Percentiles rank a stretch among this genome's conserved stretches.
Conservation (phyloP, 2,888 invertebrate genomes). For the Syritta pipiens region DNA sequence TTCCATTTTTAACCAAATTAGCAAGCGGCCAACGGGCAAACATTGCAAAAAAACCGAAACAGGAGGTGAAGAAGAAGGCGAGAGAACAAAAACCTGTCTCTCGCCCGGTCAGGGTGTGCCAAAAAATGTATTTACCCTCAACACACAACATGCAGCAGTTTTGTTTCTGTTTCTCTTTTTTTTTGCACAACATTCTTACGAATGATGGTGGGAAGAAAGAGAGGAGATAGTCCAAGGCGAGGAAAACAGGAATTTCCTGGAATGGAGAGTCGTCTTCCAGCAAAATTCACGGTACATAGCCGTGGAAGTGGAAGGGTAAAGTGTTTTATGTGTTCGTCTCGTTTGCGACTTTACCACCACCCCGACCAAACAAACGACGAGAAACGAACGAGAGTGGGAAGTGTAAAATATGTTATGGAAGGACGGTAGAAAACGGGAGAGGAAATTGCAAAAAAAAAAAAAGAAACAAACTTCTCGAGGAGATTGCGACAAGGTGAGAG, state of each 20-base stretch:
- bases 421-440: too few relatives aligned
- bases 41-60: constrained; percentile 14
- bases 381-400: neutral
- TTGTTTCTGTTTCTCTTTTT: too few relatives aligned
- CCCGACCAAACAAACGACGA: too few relatives aligned
- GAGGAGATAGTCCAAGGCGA: neutral
- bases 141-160: too few relatives aligned
- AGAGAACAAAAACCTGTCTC: neutral
- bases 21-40: constrained; percentile 9
- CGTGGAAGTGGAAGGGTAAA: too few relatives aligned
- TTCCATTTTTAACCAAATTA: constrained; percentile 36
- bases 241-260: constrained; percentile 51
- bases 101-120: constrained; percentile 49
- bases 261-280: too few relatives aligned
- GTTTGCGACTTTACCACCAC: too few relatives aligned
- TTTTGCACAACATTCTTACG: constrained; percentile 21
- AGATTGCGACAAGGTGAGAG: neutral
- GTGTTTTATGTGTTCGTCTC: too few relatives aligned
- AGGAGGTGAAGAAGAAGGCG: neutral
- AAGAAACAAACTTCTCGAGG: neutral
- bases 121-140: constrained; percentile 30
- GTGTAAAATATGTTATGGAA: neutral
- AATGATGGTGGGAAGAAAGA: neutral
- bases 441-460: neutral
- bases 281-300: neutral